Conservation (phyloP, 2,797 vertebrate genomes). For the Chaetophractus vellerosus region DNA sequence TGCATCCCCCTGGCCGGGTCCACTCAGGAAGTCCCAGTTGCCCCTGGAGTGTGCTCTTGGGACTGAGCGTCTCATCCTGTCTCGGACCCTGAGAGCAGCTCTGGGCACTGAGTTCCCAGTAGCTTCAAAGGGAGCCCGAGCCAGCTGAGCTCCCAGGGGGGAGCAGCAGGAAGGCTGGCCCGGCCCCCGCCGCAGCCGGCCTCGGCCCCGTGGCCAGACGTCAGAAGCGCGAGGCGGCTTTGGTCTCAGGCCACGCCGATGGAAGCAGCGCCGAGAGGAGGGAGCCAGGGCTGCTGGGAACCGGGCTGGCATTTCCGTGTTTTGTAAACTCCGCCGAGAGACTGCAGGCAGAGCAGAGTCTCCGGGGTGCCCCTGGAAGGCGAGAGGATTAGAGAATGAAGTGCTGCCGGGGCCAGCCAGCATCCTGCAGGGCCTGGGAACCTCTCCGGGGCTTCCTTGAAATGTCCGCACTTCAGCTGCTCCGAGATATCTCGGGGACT, state of each 20-base stretch:
- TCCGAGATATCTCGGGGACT: rapidly evolving
- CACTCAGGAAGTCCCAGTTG: slow-evolving; percentile 42
- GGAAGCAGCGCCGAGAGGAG: neutral
- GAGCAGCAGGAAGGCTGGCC: neutral
- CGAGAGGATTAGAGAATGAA: slow-evolving; percentile 41
- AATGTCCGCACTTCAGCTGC: neutral
- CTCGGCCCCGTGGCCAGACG: slow-evolving; percentile 22
- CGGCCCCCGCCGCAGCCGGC: neutral
- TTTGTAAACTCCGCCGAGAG: neutral
- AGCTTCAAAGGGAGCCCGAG: slow-evolving; percentile 79
- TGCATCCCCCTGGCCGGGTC: neutral
- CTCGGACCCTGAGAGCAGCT: slow-evolving; percentile 58
- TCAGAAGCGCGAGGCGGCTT: slow-evolving; percentile 24
- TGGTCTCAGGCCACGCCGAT: slow-evolving; percentile 62
- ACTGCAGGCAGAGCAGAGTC: slow-evolving; percentile 58
- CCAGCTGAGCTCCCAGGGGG: slow-evolving; percentile 75
- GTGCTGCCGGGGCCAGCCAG: neutral
- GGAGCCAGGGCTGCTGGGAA: slow-evolving; percentile 74
- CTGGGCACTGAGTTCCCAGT: slow-evolving; percentile 82
- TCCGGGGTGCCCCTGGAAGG: slow-evolving; percentile 24
- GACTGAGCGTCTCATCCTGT: slow-evolving; percentile 66
- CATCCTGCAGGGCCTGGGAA: slow-evolving; percentile 66
- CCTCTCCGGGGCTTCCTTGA: neutral
- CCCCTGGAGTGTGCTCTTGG: slow-evolving; percentile 9
- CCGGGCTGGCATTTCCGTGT: slow-evolving; percentile 39